A percentile compares a stretch with the other conserved stretches of the same genome.
phyloP scores from a whole-genome alignment of 92 coral and sea anemone genomes.

The Ricordea florida region DNA sequence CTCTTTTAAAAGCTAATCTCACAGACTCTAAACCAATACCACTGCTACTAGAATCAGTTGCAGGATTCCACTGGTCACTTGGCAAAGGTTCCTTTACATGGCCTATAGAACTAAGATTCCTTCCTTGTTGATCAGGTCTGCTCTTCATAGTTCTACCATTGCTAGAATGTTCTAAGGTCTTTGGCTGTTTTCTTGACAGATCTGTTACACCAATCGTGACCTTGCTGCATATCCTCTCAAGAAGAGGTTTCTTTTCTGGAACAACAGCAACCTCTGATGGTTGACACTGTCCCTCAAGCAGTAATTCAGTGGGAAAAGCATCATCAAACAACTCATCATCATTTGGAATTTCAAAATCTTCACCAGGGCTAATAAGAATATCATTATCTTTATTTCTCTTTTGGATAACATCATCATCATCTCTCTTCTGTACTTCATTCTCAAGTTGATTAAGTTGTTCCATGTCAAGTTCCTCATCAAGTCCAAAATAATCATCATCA shows the following conservation, averaged over 20 bases:
- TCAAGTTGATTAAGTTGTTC: conserved; percentile 74
- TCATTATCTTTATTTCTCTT: not conserved
- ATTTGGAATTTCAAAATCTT: not conserved
- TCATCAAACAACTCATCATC: conserved; percentile 26
- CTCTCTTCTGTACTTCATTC: not conserved
- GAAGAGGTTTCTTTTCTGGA: conserved; percentile 15
- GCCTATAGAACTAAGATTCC: not conserved
- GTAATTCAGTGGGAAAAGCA: conserved; percentile 13
- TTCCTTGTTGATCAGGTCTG: too few relatives aligned
- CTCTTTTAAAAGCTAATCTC: too few relatives aligned
- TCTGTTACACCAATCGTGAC: not conserved
- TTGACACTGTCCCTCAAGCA: conserved; percentile 28
- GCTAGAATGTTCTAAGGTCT: not conserved
- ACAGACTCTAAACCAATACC: too few relatives aligned
- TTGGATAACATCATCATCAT: not conserved
- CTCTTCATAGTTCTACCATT: too few relatives aligned
- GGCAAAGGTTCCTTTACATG: too few relatives aligned
- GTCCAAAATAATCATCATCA: conserved; percentile 47
- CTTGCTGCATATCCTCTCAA: not conserved
- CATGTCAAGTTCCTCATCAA: conserved; percentile 71
- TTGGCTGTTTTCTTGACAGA: not conserved
- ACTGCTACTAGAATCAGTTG: too few relatives aligned
- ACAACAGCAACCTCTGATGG: conserved; percentile 9
- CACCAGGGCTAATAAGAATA: not conserved
- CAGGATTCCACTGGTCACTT: too few relatives aligned